A percentile compares a stretch with the other conserved stretches of the same genome.
Conservation (phyloP, 2,888 invertebrate genomes). For the Nesidiocoris tenuis region DNA sequence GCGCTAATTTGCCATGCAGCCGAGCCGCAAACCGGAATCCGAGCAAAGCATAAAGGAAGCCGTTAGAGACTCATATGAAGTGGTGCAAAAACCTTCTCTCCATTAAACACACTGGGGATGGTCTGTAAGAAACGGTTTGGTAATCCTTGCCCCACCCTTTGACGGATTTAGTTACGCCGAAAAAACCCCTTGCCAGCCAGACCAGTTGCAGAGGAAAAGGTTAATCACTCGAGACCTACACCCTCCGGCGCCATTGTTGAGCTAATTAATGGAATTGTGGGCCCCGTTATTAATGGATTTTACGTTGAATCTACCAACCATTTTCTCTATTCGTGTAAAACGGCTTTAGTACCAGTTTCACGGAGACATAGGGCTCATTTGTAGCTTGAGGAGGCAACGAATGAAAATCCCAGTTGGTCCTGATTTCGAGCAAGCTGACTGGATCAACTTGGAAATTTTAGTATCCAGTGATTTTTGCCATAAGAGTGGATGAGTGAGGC, state of each 20-base stretch:
- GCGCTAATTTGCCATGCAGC: background rate
- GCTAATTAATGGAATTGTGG: background rate
- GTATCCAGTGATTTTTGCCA: too few relatives aligned
- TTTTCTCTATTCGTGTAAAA: too few relatives aligned
- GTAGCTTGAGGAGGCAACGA: too few relatives aligned
- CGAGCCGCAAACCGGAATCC: background rate
- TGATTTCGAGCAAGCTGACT: too few relatives aligned
- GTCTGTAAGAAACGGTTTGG: background rate
- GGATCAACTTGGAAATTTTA: too few relatives aligned
- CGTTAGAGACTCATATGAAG: background rate
- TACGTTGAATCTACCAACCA: too few relatives aligned
- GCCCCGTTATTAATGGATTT: too few relatives aligned
- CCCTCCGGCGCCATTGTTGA: background rate
- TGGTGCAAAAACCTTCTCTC: background rate
- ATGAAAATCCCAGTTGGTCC: too few relatives aligned
- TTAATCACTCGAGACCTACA: background rate
- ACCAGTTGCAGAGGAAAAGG: background rate
- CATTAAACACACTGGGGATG: background rate
- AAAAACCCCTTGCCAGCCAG: background rate
- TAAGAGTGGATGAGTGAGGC: too few relatives aligned
- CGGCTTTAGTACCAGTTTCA: too few relatives aligned
- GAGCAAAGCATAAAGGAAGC: background rate
- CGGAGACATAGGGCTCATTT: too few relatives aligned
- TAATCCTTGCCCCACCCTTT: background rate
- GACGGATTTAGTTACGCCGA: background rate